Evolutionary conservation across 2,797 vertebrate species (phyloP).

Genomic region (Cirrhinus molitorella): DNA sequence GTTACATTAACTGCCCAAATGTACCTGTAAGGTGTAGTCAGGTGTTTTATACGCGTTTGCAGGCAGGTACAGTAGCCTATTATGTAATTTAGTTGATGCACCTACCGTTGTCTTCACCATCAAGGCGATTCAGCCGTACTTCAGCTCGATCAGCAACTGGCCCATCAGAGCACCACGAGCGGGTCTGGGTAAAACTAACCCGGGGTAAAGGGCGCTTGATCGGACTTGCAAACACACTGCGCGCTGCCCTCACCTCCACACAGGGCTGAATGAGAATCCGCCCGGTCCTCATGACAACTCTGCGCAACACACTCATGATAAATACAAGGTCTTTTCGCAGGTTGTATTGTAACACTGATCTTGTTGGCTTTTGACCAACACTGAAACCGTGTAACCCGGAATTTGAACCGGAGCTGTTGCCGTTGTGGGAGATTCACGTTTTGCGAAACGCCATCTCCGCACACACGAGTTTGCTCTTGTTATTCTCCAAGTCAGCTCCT

Average conservation of each 20-base stretch:
- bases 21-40: background rate
- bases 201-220: background rate
- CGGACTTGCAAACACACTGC: background rate
- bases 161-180: constrained; percentile 58
- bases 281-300: background rate
- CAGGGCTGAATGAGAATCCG: background rate
- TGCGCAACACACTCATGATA: background rate
- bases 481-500: constrained; percentile 6
- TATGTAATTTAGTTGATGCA: background rate
- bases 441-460: background rate
- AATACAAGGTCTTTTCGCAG: background rate
- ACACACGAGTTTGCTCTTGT: background rate
- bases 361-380: background rate
- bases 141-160: constrained; percentile 48
- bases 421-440: constrained; percentile 2
- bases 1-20: background rate
- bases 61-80: background rate
- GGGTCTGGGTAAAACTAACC: background rate
- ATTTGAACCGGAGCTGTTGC: constrained; percentile 19
- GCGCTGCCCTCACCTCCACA: background rate
- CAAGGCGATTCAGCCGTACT: constrained; percentile 73
- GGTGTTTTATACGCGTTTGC: background rate
- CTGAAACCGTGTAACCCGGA: constrained; percentile 8
- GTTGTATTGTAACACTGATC: background rate
- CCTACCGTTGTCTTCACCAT: constrained; percentile 76